Evolutionary conservation across 1,140 invertebrate species (phyloP).

Genomic region (Oncopodura yosiiana): DNA sequence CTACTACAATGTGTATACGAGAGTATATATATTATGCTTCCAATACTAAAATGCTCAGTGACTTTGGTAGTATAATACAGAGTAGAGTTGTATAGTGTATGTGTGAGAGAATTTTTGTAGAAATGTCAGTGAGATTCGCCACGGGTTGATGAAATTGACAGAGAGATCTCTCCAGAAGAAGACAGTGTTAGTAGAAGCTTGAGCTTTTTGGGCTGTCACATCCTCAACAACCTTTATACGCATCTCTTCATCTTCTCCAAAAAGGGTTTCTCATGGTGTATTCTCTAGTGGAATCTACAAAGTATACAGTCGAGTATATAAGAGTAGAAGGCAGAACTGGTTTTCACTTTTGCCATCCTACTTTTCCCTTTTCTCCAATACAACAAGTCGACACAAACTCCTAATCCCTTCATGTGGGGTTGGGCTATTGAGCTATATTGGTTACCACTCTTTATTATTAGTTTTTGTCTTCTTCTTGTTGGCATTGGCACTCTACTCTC

Average conservation of each 20-base stretch:
- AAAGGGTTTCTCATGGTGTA: conserved; percentile 2
- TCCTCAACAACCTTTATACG: conserved; percentile 28
- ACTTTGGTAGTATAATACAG: too few relatives aligned
- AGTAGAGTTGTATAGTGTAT: not conserved
- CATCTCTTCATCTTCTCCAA: conserved; percentile 34
- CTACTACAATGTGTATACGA: too few relatives aligned
- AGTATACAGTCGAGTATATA: not conserved
- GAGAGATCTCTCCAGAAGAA: conserved; percentile 27
- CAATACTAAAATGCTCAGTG: too few relatives aligned
- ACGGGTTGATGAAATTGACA: conserved; percentile 36
- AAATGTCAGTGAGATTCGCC: conserved; percentile 35
- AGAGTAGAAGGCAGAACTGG: not conserved
- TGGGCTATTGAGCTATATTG: conserved; percentile 31
- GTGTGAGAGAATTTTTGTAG: conserved; percentile 24
- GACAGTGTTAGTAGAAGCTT: not conserved
- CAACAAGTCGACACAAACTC: conserved; percentile 9
- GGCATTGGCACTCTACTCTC: not conserved
- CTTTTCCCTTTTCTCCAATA: conserved; percentile 11
- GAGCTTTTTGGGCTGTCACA: conserved; percentile 30
- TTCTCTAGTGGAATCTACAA: not conserved
- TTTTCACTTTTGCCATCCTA: not conserved
- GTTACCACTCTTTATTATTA: conserved; percentile 32
- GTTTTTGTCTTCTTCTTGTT: too few relatives aligned
- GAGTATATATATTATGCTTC: too few relatives aligned
- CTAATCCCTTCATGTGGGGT: conserved; percentile 11